Base-by-base conservation (phyloP, 1,140 invertebrate genomes). In the Drosophila equinoxialis region DNA sequence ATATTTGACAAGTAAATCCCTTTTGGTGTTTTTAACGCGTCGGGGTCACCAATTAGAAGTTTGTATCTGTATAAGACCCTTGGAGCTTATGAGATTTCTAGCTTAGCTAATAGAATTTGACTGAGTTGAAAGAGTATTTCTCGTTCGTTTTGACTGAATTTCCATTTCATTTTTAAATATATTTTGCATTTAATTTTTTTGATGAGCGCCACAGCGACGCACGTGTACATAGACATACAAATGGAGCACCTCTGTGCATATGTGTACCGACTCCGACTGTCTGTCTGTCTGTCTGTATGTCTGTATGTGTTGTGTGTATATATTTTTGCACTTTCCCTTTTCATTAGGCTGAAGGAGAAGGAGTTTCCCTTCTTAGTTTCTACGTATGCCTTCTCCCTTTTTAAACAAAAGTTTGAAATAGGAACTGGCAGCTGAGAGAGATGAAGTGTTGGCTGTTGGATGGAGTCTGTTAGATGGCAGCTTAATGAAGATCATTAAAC, bases 321-420 rank as follows among this genome's bases (percentile, higher is more conserved):
- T 51, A 11, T 51, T 51, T 68, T 78, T 78, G 68, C 68, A 78
- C 76, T 78, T 78, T 78, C 76, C 72, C 72, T 78, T 78, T 77
- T 78, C 59, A 66, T 61, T 42, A 51, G 17, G 45, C 20, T 23
- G 8, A 20, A 51, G 45, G 20, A 51, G 45, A 23, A 51, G 45
- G 48, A 45, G 74, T 67, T 71, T 64, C 60, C 39, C 63, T 67
- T 57, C 63, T 67, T 57, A 39, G 37, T 39, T 39, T 39, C 42
- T 26, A 14, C 54, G 67, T 61, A 63, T 57, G 41, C 59, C 54
- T 54, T 64, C 60, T 41, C 65, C 17, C 30, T 37, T 45, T 63
- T 71, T 61, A 39, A 58, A 23, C 64, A 55, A 39, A 57, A 23
- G 33, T 65, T 71, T 71, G 63, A 65, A 66, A 71, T 71, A 59